Evolutionary conservation across 1,140 invertebrate species (phyloP).

Genomic region (Temnothorax nylanderi): DNA sequence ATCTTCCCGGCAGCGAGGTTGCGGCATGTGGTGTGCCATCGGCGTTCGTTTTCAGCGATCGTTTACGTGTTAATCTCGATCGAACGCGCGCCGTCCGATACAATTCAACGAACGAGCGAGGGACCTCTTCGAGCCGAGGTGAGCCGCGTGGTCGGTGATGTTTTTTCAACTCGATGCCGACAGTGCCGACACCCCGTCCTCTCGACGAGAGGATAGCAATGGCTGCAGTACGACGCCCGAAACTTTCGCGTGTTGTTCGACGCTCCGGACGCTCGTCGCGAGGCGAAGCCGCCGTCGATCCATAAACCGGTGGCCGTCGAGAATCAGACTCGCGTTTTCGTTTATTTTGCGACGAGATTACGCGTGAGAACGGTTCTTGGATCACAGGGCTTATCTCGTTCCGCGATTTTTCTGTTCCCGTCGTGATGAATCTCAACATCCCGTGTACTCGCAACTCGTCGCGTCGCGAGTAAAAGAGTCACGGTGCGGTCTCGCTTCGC

Average conservation of each 20-base stretch:
- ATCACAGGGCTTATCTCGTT: too few relatives aligned
- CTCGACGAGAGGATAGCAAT: slow-evolving; percentile 56
- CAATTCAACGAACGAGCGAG: neutral
- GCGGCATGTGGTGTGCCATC: neutral
- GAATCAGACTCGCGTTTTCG: neutral
- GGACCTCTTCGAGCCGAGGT: neutral
- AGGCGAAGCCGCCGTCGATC: neutral
- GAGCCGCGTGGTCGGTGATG: neutral
- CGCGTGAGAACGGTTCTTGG: too few relatives aligned
- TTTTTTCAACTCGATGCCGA: neutral
- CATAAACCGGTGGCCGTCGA: neutral
- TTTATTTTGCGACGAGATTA: too few relatives aligned
- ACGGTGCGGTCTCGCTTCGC: too few relatives aligned
- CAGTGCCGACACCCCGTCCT: neutral
- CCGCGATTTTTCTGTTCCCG: neutral
- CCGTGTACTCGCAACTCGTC: too few relatives aligned
- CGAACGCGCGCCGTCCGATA: too few relatives aligned
- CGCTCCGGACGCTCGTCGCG: neutral
- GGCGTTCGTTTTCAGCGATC: neutral
- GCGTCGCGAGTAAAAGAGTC: too few relatives aligned
- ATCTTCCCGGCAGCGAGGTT: neutral
- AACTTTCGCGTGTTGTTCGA: slow-evolving; percentile 19
- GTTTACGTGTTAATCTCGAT: neutral
- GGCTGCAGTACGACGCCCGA: slow-evolving; percentile 67
- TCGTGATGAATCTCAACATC: neutral